Evolutionary conservation across 2,113 vertebrate species (phyloP).

Genomic region (Lanius collurio): DNA sequence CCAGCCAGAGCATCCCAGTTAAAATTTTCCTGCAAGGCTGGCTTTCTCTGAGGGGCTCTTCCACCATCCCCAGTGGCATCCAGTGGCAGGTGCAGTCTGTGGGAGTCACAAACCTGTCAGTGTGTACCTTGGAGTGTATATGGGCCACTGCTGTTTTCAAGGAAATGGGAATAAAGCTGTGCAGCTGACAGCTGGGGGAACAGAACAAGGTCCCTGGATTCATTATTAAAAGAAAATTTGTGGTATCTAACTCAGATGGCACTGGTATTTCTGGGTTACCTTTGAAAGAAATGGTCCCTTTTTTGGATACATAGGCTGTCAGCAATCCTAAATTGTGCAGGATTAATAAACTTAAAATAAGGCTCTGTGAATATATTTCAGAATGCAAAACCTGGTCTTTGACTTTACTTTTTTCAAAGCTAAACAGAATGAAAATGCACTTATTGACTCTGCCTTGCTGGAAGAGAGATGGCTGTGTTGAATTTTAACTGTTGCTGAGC

Average conservation of each 20-base stretch:
- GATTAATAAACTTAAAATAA: neutral
- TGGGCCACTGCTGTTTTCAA: neutral
- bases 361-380: neutral
- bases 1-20: neutral
- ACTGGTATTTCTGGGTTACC: neutral
- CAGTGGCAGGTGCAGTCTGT: neutral
- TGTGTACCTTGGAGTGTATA: neutral
- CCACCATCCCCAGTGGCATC: neutral
- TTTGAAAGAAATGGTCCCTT: neutral
- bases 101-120: neutral
- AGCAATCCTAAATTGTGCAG: neutral
- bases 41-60: neutral
- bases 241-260: accelerated
- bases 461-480: neutral
- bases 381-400: neutral
- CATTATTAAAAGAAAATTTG: neutral
- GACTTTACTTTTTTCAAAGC: neutral
- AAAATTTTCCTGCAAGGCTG: neutral
- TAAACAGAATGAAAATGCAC: neutral
- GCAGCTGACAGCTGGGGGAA: neutral
- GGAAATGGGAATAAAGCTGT: neutral
- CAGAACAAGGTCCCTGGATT: neutral
- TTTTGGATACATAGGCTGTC: neutral
- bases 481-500: neutral
- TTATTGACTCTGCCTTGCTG: neutral